Percentiles rank a stretch among this genome's conserved stretches.
phyloP scores from a whole-genome alignment of 2,888 invertebrate species.

The Camponotus fellah region DNA sequence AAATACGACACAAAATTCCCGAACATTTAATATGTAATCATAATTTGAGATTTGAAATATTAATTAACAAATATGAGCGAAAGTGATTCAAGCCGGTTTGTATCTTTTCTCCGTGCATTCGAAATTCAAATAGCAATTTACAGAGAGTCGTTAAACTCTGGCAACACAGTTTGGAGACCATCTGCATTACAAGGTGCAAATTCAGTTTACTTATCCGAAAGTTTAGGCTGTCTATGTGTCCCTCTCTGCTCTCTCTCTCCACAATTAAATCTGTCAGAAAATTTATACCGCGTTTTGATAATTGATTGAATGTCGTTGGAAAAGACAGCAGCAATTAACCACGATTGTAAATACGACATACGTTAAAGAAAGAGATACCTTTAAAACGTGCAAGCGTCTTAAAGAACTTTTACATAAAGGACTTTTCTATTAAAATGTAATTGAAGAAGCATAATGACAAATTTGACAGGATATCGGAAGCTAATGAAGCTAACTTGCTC shows the following conservation, averaged over 20 bases:
- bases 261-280: constrained; percentile 82
- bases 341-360: background rate
- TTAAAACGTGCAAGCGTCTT: background rate
- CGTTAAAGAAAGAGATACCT: background rate
- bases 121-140: constrained; percentile 65
- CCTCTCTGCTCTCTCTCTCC: constrained; percentile 71
- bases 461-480: background rate
- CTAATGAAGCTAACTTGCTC: constrained; percentile 19
- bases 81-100: background rate
- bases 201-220: constrained; percentile 83
- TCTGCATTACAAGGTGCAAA: constrained; percentile 67
- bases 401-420: background rate
- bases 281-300: constrained; percentile 77
- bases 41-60: background rate
- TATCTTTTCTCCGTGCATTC: constrained; percentile 22
- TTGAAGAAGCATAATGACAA: background rate
- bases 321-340: constrained; percentile 24
- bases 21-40: constrained; percentile 17
- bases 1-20: constrained; percentile 18
- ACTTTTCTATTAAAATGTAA: background rate
- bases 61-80: background rate
- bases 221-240: constrained; percentile 72
- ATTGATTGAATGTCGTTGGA: constrained; percentile 75
- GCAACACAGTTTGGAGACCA: constrained; percentile 65
- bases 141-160: constrained; percentile 55